These are phyloP conservation scores for Rhamnusium bicolor DNA, from an alignment of 2,888 invertebrate genomes.

Conservation along the genomic window DNA sequence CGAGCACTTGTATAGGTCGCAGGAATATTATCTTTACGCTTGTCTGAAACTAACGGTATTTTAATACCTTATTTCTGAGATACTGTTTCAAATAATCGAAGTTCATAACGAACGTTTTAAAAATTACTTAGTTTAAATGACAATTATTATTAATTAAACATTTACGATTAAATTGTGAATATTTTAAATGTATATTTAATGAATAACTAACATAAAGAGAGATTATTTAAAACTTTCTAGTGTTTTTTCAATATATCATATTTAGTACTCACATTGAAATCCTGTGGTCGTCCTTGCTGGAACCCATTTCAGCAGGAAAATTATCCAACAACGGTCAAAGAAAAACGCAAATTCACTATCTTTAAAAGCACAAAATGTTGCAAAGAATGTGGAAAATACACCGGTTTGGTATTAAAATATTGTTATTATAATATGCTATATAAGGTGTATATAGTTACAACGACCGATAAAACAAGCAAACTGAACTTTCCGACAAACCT, in stretches of 20 bases:
- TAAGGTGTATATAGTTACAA: constrained; percentile 22
- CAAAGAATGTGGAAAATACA: background rate
- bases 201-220: no score
- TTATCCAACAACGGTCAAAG: background rate
- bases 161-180: no score
- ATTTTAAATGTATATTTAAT: no score
- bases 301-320: constrained; percentile 34
- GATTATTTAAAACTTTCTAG: no score
- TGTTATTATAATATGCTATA: background rate
- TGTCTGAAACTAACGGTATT: no score
- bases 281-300: constrained; percentile 36
- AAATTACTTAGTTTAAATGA: no score
- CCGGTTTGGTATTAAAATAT: background rate
- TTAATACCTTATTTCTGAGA: no score
- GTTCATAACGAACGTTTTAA: no score
- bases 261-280: constrained; percentile 34
- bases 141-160: no score
- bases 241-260: background rate
- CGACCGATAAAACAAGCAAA: constrained; percentile 43
- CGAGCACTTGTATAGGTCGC: no score
- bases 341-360: background rate
- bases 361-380: background rate
- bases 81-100: no score
- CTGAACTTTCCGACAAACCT: constrained; percentile 45
- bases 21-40: no score